Conservation (phyloP, 2,888 invertebrate species). For the Teleiodes luculella region DNA sequence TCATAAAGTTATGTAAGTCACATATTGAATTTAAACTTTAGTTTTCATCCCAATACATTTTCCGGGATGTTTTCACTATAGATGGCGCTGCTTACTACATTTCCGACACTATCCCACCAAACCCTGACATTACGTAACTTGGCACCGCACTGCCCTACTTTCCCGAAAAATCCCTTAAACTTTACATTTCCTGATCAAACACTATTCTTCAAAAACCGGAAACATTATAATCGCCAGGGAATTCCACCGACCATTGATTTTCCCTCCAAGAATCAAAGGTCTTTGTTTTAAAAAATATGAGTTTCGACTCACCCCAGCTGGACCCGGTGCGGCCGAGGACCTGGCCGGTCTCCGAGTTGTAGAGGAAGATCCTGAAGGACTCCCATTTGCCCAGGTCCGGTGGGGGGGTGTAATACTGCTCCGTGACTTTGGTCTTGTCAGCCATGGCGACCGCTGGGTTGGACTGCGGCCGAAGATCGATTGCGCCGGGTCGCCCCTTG, state of each 20-base stretch:
- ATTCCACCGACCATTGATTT: constrained; percentile 28
- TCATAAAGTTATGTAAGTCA: no score
- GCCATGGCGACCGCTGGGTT: constrained; percentile 80
- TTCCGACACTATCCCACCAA: background rate
- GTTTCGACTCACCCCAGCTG: constrained; percentile 92
- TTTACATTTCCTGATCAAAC: background rate
- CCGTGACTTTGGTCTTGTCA: constrained; percentile 84
- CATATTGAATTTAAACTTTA: no score
- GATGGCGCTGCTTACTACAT: background rate
- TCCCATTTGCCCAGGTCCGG: constrained; percentile 92
- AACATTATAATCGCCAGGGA: background rate
- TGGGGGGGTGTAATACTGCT: constrained; percentile 89
- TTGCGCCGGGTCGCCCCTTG: constrained; percentile 60
- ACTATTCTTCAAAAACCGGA: background rate
- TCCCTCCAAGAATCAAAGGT: constrained; percentile 48
- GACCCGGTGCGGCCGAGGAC: constrained; percentile 93
- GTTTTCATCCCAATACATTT: background rate
- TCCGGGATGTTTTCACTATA: background rate
- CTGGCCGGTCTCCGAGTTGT: constrained; percentile 95
- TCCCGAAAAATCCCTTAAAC: background rate
- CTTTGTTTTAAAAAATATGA: constrained; percentile 11
- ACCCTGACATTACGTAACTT: constrained; percentile 10
- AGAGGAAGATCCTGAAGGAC: constrained; percentile 90
- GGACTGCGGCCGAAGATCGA: constrained; percentile 72
- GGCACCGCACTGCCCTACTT: constrained; percentile 7